phyloP scores from a whole-genome alignment of 2,888 invertebrate species.

The Platycnemis pennipes region DNA sequence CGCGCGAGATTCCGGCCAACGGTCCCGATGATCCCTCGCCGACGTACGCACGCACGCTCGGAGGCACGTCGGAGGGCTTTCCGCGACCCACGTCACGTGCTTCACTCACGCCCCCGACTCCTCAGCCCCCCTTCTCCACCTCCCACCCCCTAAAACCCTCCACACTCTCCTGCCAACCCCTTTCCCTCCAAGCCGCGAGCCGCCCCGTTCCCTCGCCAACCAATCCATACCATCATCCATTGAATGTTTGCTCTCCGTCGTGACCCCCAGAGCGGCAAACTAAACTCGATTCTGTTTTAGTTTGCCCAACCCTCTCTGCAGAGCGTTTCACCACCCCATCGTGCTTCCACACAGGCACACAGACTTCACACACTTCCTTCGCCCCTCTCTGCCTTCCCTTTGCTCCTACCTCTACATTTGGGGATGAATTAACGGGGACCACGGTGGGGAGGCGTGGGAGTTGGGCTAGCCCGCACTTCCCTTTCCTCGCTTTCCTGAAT shows the following conservation, averaged over 20 bases:
- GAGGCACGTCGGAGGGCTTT: not conserved
- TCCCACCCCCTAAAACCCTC: not conserved
- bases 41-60: not conserved
- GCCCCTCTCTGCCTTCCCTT: not conserved
- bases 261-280: slow-evolving; percentile 35
- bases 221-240: slow-evolving; percentile 20
- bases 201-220: not conserved
- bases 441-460: not conserved
- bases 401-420: not conserved
- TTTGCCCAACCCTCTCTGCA: slow-evolving; percentile 17
- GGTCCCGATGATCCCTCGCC: not conserved
- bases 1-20: not conserved
- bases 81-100: slow-evolving; percentile 20
- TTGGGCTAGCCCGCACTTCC: not conserved
- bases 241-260: slow-evolving; percentile 35
- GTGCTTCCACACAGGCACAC: not conserved
- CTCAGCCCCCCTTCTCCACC: too few relatives aligned
- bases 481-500: not conserved
- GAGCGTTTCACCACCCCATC: not conserved
- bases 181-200: not conserved
- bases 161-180: not conserved
- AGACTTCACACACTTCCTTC: not conserved
- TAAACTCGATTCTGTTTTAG: slow-evolving; percentile 49
- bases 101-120: not conserved
- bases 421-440: not conserved